phyloP scores from a whole-genome alignment of 2,113 vertebrate genomes.

The Loxodonta africana region DNA sequence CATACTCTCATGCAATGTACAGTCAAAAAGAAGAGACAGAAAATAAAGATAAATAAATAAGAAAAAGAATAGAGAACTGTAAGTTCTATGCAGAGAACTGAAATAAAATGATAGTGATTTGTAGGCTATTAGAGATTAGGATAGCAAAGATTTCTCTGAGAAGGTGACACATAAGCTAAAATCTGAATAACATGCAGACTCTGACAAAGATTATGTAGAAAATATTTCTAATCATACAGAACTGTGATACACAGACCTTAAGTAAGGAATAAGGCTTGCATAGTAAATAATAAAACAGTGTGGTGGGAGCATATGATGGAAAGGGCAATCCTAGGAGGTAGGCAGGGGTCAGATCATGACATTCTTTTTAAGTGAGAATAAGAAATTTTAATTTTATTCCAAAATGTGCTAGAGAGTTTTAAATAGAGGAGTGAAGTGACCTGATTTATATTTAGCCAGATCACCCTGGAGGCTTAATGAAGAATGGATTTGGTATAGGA shows the following conservation, averaged over 20 bases:
- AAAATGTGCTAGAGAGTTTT: not conserved
- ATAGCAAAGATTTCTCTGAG: not conserved
- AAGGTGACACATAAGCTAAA: not conserved
- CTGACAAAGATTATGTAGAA: not conserved
- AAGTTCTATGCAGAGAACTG: not conserved
- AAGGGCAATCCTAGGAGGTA: not conserved
- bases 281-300: not conserved
- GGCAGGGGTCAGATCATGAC: not conserved
- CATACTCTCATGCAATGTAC: not conserved
- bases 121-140: not conserved
- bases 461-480: not conserved
- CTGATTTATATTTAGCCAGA: not conserved
- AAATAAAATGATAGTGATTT: not conserved
- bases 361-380: not conserved
- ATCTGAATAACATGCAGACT: not conserved
- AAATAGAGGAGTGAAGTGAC: not conserved
- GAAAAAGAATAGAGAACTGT: not conserved
- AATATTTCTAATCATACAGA: not conserved
- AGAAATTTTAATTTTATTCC: not conserved
- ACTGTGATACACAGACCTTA: not conserved
- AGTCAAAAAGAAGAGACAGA: not conserved
- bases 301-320: not conserved
- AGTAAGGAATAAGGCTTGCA: not conserved
- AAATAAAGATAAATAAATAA: not conserved
- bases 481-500: not conserved